Conservation (phyloP, 2,113 vertebrate species). For the Lichenostomus cassidix region DNA sequence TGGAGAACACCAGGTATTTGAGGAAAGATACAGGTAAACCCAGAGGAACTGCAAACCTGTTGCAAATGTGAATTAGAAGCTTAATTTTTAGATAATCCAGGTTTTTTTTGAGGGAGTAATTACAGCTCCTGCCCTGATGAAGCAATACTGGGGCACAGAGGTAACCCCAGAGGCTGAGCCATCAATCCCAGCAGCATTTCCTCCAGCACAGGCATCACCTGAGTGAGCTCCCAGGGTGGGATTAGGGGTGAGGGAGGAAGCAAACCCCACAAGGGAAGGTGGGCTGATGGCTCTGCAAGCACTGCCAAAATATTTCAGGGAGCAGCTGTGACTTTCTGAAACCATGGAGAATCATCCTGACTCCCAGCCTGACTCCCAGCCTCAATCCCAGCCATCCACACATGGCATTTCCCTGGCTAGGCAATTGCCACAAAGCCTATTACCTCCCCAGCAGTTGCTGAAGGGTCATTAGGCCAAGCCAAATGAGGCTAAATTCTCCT, state of each 20-base stretch:
- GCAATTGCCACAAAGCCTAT: slow-evolving; percentile 29
- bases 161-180: neutral
- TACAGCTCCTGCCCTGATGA: neutral
- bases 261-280: neutral
- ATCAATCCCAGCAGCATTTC: neutral
- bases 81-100: neutral
- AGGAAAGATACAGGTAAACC: neutral
- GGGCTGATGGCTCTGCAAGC: neutral
- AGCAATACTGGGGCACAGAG: neutral
- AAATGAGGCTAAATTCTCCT: slow-evolving; percentile 43
- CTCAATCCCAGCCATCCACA: neutral
- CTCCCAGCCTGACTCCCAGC: neutral
- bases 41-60: neutral
- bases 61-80: neutral
- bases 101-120: neutral
- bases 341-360: neutral
- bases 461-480: slow-evolving; percentile 46
- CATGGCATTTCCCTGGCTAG: neutral
- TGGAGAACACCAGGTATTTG: neutral
- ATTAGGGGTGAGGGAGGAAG: neutral
- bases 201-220: neutral
- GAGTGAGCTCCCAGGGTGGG: accelerated
- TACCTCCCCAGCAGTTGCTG: slow-evolving; percentile 14
- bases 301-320: slow-evolving; percentile 32
- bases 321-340: slow-evolving; percentile 63